phyloP scores from a whole-genome alignment of 2,113 vertebrate genomes.

The Turnix velox region DNA sequence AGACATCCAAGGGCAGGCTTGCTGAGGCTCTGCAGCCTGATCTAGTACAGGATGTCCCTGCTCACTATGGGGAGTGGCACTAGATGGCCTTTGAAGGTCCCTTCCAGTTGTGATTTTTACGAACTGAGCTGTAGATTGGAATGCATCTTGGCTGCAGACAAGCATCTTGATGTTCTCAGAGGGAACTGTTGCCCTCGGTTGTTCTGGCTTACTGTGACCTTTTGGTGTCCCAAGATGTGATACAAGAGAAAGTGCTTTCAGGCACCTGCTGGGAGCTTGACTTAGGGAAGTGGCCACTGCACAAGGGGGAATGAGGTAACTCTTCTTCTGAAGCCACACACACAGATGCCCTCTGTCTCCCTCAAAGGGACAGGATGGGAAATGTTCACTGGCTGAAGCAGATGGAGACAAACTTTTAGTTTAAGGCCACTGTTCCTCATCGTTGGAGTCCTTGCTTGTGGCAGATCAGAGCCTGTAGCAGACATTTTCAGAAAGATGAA shows the following conservation, averaged over 20 bases:
- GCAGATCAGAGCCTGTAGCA: not conserved
- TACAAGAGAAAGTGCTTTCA: fast-evolving
- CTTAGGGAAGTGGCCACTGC: not conserved
- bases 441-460: not conserved
- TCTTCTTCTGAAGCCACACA: not conserved
- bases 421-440: not conserved
- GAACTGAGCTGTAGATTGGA: not conserved
- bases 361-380: not conserved
- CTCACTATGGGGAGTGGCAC: too few species aligned
- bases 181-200: not conserved
- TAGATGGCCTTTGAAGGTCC: too few species aligned
- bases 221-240: fast-evolving
- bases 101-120: too few species aligned
- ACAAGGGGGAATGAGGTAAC: not conserved
- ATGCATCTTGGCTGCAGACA: not conserved
- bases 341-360: not conserved
- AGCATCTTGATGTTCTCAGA: fast-evolving
- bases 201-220: fast-evolving
- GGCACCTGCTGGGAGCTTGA: not conserved
- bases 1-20: too few species aligned
- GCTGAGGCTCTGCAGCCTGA: too few species aligned
- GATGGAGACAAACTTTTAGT: not conserved
- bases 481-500: not conserved
- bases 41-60: too few species aligned
- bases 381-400: not conserved